Percentiles rank a stretch among this genome's conserved stretches.
Evolutionary conservation across 1,140 invertebrate genomes (phyloP).

Genomic region (Trachymyrmex cornetzi): DNA sequence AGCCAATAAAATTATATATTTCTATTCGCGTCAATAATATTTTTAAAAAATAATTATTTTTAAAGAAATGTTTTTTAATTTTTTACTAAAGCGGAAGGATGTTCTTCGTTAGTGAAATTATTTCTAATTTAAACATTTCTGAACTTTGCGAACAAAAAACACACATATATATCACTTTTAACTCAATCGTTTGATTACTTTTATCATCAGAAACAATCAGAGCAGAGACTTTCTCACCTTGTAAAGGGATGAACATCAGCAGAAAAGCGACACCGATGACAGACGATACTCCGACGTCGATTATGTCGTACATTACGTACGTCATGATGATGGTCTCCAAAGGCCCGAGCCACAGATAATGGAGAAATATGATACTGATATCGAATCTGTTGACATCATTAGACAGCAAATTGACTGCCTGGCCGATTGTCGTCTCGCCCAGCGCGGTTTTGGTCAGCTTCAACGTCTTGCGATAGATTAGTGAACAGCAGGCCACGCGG

Average conservation of each 20-base stretch:
- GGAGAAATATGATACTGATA: slow-evolving; percentile 89
- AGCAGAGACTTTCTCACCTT: slow-evolving; percentile 87
- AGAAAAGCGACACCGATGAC: slow-evolving; percentile 93
- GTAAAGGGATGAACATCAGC: slow-evolving; percentile 94
- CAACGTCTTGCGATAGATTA: slow-evolving; percentile 94
- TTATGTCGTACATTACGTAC: slow-evolving; percentile 91
- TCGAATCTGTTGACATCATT: slow-evolving; percentile 94
- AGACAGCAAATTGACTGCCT: slow-evolving; percentile 95
- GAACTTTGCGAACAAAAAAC: background rate
- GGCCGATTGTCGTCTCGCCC: slow-evolving; percentile 92
- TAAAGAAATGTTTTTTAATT: background rate
- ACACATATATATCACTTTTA: background rate
- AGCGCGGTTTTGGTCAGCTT: slow-evolving; percentile 90
- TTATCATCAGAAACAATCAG: background rate
- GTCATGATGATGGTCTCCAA: slow-evolving; percentile 92
- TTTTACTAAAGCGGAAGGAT: background rate
- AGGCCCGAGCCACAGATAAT: slow-evolving; percentile 92
- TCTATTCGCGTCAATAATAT: background rate
- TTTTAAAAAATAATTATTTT: background rate
- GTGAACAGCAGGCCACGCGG: slow-evolving; percentile 91
- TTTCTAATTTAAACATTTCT: background rate
- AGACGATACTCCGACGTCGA: slow-evolving; percentile 89
- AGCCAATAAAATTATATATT: no score
- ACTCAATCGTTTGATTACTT: background rate
- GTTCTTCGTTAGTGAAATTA: background rate